These are phyloP conservation scores for Anas platyrhynchos DNA, from an alignment of 2,113 vertebrate genomes.

Conservation along the genomic window DNA sequence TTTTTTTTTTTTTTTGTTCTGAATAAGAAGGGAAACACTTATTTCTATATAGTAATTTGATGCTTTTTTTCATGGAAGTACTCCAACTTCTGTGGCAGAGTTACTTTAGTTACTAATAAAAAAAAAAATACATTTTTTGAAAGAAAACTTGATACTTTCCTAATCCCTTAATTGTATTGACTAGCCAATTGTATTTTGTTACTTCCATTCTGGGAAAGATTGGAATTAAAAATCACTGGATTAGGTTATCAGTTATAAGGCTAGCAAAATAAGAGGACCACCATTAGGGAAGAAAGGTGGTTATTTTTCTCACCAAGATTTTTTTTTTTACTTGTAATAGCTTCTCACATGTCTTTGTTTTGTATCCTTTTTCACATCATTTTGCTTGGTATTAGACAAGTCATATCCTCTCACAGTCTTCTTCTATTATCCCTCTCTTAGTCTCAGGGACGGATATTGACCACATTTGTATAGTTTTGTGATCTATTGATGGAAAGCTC, in stretches of 20 bases:
- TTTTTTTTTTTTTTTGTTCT: background rate
- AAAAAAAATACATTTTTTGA: background rate
- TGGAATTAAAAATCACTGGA: background rate
- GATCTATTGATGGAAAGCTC: background rate
- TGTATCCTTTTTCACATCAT: background rate
- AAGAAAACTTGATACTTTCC: background rate
- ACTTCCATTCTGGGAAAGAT: background rate
- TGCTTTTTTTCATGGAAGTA: background rate
- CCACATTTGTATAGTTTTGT: background rate
- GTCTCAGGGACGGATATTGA: background rate
- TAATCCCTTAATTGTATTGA: background rate
- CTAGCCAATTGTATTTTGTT: background rate
- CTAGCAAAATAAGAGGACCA: background rate
- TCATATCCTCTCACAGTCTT: background rate
- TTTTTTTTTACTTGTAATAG: background rate
- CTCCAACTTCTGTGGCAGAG: background rate
- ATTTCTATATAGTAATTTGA: background rate
- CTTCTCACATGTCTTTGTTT: background rate
- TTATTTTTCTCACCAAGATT: background rate
- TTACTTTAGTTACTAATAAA: background rate
- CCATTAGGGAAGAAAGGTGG: background rate
- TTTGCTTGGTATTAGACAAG: background rate
- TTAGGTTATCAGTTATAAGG: background rate
- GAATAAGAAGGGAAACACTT: background rate
- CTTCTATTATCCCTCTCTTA: background rate